Evolutionary conservation across 2,888 invertebrate species (phyloP).

Genomic region (Linyphia triangularis): DNA sequence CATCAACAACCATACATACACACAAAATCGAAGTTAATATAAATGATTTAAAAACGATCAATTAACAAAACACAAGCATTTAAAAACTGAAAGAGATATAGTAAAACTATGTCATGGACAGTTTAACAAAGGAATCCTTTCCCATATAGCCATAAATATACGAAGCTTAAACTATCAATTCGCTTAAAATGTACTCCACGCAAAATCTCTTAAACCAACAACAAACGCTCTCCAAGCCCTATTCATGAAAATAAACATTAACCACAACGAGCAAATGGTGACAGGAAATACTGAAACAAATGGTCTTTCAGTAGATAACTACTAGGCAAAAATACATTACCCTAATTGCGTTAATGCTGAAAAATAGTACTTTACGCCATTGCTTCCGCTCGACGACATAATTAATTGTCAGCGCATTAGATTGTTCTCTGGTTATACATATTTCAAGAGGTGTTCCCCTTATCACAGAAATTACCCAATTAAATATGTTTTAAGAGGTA

Average conservation of each 20-base stretch:
- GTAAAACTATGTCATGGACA: too few relatives aligned
- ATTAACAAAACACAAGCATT: too few relatives aligned
- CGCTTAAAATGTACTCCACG: too few relatives aligned
- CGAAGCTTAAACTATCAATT: too few relatives aligned
- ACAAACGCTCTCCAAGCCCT: too few relatives aligned
- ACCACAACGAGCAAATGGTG: not conserved
- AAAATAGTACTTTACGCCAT: not conserved
- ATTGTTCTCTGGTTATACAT: not conserved
- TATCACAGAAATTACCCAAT: not conserved
- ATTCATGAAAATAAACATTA: not conserved
- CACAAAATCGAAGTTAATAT: too few relatives aligned
- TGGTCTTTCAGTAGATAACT: not conserved
- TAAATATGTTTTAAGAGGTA: not conserved
- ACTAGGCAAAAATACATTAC: not conserved
- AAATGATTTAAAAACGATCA: too few relatives aligned
- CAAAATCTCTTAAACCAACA: too few relatives aligned
- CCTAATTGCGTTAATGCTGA: not conserved
- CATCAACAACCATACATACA: too few relatives aligned
- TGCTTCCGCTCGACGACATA: not conserved
- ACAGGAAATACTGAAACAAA: not conserved
- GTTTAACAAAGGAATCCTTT: too few relatives aligned
- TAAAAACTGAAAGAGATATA: too few relatives aligned
- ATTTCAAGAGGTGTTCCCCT: not conserved
- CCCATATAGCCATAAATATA: too few relatives aligned
- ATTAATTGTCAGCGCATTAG: not conserved